Base-by-base conservation (phyloP, 1,140 invertebrate genomes). In the Trichonephila clavipes region DNA sequence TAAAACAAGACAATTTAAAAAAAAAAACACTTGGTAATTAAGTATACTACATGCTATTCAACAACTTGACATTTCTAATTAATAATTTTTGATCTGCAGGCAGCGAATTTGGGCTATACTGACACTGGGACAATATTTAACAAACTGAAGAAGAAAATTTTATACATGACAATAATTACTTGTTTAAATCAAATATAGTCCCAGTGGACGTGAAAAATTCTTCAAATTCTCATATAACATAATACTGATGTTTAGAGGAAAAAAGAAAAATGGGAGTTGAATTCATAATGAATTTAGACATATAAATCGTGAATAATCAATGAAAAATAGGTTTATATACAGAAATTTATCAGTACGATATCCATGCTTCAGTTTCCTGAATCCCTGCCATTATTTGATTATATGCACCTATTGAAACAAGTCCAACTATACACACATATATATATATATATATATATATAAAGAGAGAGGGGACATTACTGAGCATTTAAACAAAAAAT, bases 381-480 rank as follows among this genome's bases (percentile, higher is more conserved):
- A 77, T 77, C 72, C 72, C 72, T 77, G 72, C 72, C 72, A 77
- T 77, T 77, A 77, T 77, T 77, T 77, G 72, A 77, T 77, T 34
- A 77, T 77, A 34, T 77, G 72, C 72, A 77, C 72, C 72, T 18
- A 18, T 77, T 77, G 72, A 77, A 77, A 77, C 34, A 77, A 14
- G 28, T 77, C 72, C 24, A 77, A 77, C 72, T 77, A 77, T 77
- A 77, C 72, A 77, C 72, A 77, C 28, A 72, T 72, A 72, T 14
- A 72, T 40, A 40, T 40, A 40, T 19, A 64, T 64, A 28, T 28
- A 64, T 64, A 64, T 64, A 64, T 64, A 64, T 64, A 21, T 19
- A 77, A 7, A 40, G 72, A 40, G 72, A 77, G 28, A 77, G 72
- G 16, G 51, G 62, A 64, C 62, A 77, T 77, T 69, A n/a, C 66